These are phyloP conservation scores for Heliothis virescens DNA, from an alignment of 1,140 invertebrate genomes.

Conservation along the genomic window DNA sequence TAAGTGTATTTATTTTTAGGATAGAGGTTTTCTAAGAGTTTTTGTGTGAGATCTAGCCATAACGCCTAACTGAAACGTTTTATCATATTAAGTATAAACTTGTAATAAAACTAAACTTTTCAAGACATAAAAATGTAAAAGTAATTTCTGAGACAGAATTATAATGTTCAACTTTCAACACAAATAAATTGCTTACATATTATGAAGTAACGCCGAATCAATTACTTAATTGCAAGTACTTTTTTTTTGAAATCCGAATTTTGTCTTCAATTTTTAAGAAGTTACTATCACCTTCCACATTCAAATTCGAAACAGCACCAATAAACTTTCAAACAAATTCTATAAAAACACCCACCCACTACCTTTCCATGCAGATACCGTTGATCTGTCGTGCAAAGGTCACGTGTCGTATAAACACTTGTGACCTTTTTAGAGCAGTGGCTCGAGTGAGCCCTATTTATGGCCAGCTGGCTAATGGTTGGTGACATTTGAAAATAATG, in stretches of 20 bases:
- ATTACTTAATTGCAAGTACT: no score
- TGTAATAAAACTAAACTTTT: no score
- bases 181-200: no score
- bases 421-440: constrained; percentile 49
- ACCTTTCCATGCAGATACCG: constrained; percentile 11
- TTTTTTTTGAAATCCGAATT: no score
- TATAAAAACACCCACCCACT: not conserved
- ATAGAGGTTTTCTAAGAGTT: not conserved
- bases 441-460: constrained; percentile 41
- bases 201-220: no score
- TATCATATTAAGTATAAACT: no score
- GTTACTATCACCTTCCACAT: not conserved
- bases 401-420: constrained; percentile 27
- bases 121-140: no score
- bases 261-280: no score
- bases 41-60: not conserved
- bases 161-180: no score
- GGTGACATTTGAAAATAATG: constrained; percentile 50
- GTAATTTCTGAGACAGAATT: no score
- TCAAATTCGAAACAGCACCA: not conserved
- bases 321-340: not conserved
- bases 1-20: constrained; percentile 12
- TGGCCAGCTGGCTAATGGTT: constrained; percentile 33
- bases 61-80: no score
- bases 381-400: constrained; percentile 45